phyloP scores from a whole-genome alignment of 2,888 invertebrate species.

The Sarcophaga variegata region DNA sequence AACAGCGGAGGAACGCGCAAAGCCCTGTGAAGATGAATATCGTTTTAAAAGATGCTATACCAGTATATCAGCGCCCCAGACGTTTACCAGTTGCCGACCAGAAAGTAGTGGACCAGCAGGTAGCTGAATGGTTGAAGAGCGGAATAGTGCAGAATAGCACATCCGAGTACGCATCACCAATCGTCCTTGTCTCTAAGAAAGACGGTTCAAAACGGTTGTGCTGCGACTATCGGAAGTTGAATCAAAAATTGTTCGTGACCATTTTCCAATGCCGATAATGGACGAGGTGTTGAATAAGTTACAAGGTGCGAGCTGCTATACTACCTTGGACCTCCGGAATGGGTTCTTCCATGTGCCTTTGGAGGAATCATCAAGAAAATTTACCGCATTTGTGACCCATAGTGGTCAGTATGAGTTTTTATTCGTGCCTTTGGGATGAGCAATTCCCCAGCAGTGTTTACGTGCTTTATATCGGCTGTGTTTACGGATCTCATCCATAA shows the following conservation, averaged over 20 bases:
- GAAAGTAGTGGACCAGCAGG: conserved; percentile 31
- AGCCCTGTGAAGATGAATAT: conserved; percentile 23
- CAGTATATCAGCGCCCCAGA: conserved; percentile 66
- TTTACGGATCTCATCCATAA: background rate
- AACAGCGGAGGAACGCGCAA: background rate
- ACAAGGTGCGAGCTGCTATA: conserved; percentile 47
- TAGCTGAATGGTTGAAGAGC: conserved; percentile 38
- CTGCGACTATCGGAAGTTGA: no score
- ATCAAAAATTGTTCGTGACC: conserved; percentile 49
- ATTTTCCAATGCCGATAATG: conserved; percentile 53
- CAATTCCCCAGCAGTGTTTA: conserved; percentile 41
- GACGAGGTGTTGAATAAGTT: conserved; percentile 8
- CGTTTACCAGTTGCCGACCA: conserved; percentile 71
- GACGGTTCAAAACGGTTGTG: no score
- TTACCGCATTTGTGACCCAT: conserved; percentile 70
- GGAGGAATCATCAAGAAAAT: conserved; percentile 65
- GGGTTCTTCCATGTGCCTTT: conserved; percentile 35
- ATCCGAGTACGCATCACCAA: conserved; percentile 46
- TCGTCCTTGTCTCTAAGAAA: no score
- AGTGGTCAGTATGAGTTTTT: conserved; percentile 63
- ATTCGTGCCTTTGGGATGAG: conserved; percentile 52
- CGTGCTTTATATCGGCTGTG: conserved; percentile 1
- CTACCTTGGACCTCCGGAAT: background rate
- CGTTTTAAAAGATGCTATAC: conserved; percentile 43
- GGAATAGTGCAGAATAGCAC: conserved; percentile 10